A percentile compares a stretch with the other conserved stretches of the same genome.
Conservation (phyloP, 2,113 vertebrate species). For the mouse (Mus musculus) region DNA sequence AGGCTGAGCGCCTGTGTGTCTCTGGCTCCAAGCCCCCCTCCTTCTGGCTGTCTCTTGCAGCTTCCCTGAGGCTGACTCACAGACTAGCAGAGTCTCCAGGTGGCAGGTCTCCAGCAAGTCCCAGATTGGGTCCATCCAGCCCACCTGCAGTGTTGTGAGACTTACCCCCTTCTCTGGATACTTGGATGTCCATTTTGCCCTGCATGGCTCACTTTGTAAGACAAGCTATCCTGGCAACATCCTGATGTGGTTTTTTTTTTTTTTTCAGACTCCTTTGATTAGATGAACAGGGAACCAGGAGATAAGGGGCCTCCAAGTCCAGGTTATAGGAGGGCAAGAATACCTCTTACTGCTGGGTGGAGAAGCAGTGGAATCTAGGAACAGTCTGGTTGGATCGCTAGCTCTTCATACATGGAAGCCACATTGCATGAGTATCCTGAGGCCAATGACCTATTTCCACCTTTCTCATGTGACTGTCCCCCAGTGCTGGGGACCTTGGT, state of each 20-base stretch:
- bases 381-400: no score
- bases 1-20: background rate
- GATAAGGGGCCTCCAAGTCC: background rate
- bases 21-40: background rate
- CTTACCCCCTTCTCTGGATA: fast-evolving
- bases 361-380: background rate
- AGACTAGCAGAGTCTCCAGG: background rate
- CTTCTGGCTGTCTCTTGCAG: background rate
- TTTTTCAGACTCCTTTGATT: background rate
- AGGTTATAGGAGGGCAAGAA: background rate
- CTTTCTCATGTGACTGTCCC: background rate
- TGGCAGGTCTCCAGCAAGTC: background rate
- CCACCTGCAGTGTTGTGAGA: background rate
- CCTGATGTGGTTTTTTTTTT: no score
- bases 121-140: background rate
- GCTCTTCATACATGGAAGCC: background rate
- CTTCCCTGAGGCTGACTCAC: slow-evolving; percentile 39
- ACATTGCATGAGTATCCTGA: background rate
- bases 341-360: background rate
- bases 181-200: background rate
- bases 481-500: background rate
- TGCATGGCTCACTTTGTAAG: background rate
- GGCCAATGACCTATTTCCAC: background rate
- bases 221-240: background rate
- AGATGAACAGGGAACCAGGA: background rate